Percentiles rank a stretch among this genome's conserved stretches.
These are phyloP conservation scores for Grapholita molesta DNA, from an alignment of 1,140 invertebrate genomes.

Conservation along the genomic window DNA sequence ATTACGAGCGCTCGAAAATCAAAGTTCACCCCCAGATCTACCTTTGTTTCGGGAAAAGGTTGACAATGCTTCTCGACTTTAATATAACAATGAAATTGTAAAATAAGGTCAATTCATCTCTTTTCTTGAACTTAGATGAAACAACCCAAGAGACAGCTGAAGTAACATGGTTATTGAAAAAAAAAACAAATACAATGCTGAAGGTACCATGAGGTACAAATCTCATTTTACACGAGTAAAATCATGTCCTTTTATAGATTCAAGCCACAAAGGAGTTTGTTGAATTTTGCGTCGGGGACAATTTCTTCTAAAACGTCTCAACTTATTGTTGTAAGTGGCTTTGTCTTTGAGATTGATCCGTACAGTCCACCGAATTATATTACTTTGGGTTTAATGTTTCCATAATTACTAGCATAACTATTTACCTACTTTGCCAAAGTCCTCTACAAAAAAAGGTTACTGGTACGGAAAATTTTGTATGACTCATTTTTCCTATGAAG, in stretches of 20 bases:
- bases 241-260: background rate
- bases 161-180: background rate
- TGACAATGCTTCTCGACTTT: background rate
- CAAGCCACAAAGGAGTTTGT: background rate
- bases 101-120: background rate
- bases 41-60: background rate
- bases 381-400: background rate
- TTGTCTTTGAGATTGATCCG: background rate
- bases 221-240: background rate
- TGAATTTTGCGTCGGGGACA: background rate
- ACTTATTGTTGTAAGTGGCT: conserved; percentile 1
- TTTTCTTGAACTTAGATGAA: background rate
- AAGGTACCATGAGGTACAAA: too few species aligned
- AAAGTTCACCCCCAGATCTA: background rate
- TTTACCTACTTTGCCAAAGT: background rate
- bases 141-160: background rate
- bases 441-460: background rate
- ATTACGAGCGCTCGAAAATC: too few species aligned
- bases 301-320: background rate
- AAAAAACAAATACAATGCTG: background rate
- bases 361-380: background rate
- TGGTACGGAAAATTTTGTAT: background rate
- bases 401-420: background rate
- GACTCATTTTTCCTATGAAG: background rate
- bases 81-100: background rate